phyloP scores from a whole-genome alignment of 2,888 invertebrate species.

The Prosapia bicincta region DNA sequence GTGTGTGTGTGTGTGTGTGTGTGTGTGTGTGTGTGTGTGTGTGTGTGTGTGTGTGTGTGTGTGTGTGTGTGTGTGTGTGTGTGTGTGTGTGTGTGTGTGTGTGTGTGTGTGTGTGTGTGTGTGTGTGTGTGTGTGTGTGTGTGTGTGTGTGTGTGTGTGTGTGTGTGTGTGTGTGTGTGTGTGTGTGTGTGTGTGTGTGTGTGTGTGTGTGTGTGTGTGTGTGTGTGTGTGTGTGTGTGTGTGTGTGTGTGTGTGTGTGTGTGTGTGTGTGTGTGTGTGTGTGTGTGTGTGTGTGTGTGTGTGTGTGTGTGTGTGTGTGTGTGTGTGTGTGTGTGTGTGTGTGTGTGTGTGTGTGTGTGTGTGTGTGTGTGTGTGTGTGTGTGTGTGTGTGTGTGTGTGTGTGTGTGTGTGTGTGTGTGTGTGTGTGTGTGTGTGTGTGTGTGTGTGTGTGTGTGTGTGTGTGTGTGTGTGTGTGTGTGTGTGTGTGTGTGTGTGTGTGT shows the following conservation, averaged over 20 bases:
- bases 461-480: constrained; percentile 5
- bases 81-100: constrained; percentile 5
- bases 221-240: constrained; percentile 5
- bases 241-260: constrained; percentile 3
- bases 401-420: constrained; percentile 5
- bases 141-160: constrained; percentile 5
- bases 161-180: constrained; percentile 5
- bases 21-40: background rate
- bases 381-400: background rate
- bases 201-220: constrained; percentile 5
- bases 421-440: constrained; percentile 5
- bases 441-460: constrained; percentile 5
- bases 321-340: background rate
- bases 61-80: constrained; percentile 5
- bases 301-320: background rate
- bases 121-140: constrained; percentile 5
- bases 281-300: constrained; percentile 2
- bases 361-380: constrained; percentile 1
- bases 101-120: constrained; percentile 5
- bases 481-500: constrained; percentile 5
- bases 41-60: constrained; percentile 5
- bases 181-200: constrained; percentile 3
- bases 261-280: constrained; percentile 5
- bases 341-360: constrained; percentile 5
- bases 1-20: background rate